Evolutionary conservation across 2,113 vertebrate genomes (phyloP).

Genomic region (Tupaia tana): DNA sequence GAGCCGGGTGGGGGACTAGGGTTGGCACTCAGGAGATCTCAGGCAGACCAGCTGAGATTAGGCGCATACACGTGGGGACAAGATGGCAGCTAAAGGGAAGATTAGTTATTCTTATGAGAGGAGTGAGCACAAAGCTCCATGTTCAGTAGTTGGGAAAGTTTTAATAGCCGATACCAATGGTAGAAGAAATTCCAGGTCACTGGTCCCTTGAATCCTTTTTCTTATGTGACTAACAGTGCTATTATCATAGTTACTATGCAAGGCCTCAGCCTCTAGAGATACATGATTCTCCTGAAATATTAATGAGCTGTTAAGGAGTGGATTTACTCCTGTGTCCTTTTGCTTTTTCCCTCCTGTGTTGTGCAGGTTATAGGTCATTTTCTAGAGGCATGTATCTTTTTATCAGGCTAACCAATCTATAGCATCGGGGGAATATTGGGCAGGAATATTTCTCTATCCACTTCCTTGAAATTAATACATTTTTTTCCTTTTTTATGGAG

Average conservation of each 20-base stretch:
- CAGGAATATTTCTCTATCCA: background rate
- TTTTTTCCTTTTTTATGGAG: too few species aligned
- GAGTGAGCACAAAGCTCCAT: background rate
- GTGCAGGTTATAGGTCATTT: background rate
- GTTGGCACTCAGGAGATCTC: too few species aligned
- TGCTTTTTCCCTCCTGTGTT: background rate
- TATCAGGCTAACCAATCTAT: background rate
- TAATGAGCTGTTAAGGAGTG: background rate
- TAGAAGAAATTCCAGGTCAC: background rate
- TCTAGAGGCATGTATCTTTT: background rate
- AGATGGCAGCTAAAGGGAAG: too few species aligned
- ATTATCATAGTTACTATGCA: background rate
- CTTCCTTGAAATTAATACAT: constrained; percentile 4
- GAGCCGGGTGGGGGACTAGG: too few species aligned
- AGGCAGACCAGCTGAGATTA: too few species aligned
- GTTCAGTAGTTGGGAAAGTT: background rate
- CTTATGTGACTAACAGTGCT: background rate
- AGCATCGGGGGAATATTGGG: background rate
- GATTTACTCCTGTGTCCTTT: background rate
- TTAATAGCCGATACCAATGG: background rate
- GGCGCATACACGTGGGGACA: too few species aligned
- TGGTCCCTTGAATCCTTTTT: background rate
- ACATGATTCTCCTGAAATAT: background rate
- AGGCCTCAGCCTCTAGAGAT: background rate
- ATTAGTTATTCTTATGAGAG: background rate